These are phyloP conservation scores for Ctenodactylus gundi DNA, from an alignment of 2,113 vertebrate species.

Conservation along the genomic window DNA sequence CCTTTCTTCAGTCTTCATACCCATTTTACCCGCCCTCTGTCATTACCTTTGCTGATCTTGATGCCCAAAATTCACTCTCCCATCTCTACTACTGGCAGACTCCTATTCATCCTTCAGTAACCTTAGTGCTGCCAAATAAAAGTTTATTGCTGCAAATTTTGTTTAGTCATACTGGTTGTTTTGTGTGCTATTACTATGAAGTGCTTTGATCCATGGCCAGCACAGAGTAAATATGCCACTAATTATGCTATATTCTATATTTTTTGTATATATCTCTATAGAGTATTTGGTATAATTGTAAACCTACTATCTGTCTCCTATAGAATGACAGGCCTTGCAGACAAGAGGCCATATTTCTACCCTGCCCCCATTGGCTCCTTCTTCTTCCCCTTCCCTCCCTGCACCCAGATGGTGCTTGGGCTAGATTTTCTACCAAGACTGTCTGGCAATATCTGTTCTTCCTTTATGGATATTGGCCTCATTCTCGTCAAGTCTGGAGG, in stretches of 20 bases:
- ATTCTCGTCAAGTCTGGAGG: neutral
- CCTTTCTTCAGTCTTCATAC: neutral
- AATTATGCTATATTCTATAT: neutral
- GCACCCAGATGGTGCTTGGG: neutral
- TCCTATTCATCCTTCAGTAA: neutral
- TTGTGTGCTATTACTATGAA: neutral
- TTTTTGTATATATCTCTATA: neutral
- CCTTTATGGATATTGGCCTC: neutral
- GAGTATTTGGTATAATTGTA: neutral
- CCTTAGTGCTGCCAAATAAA: neutral
- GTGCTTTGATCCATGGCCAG: neutral
- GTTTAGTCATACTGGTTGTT: neutral
- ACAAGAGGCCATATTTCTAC: neutral
- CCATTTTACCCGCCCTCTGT: neutral
- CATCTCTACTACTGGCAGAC: neutral
- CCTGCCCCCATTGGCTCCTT: neutral
- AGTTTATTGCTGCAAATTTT: neutral
- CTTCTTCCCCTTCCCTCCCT: neutral
- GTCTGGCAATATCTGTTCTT: neutral
- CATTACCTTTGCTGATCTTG: neutral
- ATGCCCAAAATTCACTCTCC: neutral
- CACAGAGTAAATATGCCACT: neutral
- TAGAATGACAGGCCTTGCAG: neutral
- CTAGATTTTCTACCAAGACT: neutral
- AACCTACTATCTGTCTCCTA: neutral